Percentiles rank a stretch among this genome's conserved stretches.
These are phyloP conservation scores for Nephrotoma flavescens DNA, from an alignment of 2,888 invertebrate species.

Conservation along the genomic window DNA sequence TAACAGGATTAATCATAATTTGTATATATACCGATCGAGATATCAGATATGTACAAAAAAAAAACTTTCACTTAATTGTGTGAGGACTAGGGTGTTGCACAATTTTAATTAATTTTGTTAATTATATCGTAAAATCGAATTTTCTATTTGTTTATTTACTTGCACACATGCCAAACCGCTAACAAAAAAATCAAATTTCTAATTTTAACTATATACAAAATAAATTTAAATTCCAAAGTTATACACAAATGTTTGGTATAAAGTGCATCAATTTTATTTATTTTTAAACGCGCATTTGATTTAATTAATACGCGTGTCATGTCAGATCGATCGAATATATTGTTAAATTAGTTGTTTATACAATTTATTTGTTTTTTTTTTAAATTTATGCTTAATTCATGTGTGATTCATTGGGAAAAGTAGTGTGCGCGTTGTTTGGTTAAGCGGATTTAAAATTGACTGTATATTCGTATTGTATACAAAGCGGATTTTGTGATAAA, in stretches of 20 bases:
- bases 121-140: background rate
- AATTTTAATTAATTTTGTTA: background rate
- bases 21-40: background rate
- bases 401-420: background rate
- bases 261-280: background rate
- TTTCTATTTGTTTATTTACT: background rate
- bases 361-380: background rate
- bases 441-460: background rate
- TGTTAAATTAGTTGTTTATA: background rate
- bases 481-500: too few species aligned
- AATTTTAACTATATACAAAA: background rate
- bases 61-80: background rate
- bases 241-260: background rate
- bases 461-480: too few species aligned
- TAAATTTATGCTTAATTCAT: background rate
- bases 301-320: background rate
- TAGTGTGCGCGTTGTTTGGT: background rate
- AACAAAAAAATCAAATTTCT: background rate
- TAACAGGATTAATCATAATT: background rate
- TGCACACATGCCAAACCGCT: background rate
- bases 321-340: background rate
- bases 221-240: background rate
- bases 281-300: background rate
- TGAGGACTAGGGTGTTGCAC: background rate
- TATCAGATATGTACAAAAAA: background rate